Evolutionary conservation across 2,888 invertebrate genomes (phyloP).

Genomic region (Muschampia plurimacula): DNA sequence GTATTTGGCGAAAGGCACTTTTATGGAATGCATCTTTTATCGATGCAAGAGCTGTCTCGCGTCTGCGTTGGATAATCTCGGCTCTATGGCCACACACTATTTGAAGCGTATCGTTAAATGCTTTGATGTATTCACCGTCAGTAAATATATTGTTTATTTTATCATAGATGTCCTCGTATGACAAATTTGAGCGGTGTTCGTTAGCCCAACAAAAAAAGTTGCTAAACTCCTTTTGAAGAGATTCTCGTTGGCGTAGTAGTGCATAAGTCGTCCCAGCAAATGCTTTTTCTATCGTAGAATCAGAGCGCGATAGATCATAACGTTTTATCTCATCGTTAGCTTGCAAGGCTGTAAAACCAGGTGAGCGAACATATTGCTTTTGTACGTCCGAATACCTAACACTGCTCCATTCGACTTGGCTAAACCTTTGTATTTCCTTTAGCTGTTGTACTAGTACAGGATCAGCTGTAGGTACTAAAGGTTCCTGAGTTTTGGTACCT

Average conservation of each 20-base stretch:
- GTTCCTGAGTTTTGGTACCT: background rate
- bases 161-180: background rate
- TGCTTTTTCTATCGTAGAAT: background rate
- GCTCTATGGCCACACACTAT: constrained; percentile 23
- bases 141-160: background rate
- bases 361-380: too few species aligned
- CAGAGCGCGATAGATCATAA: background rate
- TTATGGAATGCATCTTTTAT: background rate
- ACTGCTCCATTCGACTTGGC: background rate
- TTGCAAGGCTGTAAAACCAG: too few species aligned
- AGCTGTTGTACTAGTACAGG: background rate
- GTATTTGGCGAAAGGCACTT: background rate
- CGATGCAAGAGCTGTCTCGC: background rate
- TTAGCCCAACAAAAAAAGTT: background rate
- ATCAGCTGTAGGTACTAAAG: background rate
- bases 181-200: background rate
- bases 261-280: background rate
- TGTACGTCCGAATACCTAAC: too few species aligned
- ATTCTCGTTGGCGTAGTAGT: background rate
- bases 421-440: background rate
- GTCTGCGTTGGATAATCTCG: constrained; percentile 13
- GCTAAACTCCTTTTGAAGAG: background rate
- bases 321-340: background rate
- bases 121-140: constrained; percentile 10
- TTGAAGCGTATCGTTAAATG: constrained; percentile 3